Base-by-base conservation (phyloP, 2,797 vertebrate species). In the Chaenodraco wilsoni region DNA sequence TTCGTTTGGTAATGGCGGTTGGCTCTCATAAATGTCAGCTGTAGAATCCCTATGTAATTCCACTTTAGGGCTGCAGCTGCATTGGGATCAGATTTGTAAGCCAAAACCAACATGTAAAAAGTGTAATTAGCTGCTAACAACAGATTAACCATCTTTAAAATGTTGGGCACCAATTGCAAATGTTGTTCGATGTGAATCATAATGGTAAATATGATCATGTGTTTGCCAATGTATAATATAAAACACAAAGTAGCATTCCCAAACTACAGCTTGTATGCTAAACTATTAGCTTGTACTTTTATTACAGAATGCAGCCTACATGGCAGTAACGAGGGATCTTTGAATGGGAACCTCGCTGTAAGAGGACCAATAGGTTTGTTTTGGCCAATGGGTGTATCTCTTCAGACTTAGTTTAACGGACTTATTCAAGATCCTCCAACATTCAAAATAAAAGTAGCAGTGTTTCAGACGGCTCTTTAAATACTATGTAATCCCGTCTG, bases 151-250 rank as follows among this genome's bases (percentile, higher is more conserved):
- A 50, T 45, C n/a, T 27, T 16, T 49, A 41, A 31, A 10, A 17
- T 37, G 41, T 31, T 9, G 31, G 16, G 3, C 43, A 46, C 46
- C 15, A 23, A 51, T 3, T 19, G 48, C 15, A 3, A 21, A 16
- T 19, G n/a, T 27, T 21, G 19, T 13, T 46, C 33, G 9, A 14
- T 19, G 6, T 50, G n/a, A 12, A 43, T 23, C 16, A 66, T 48
- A 76, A 60, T 31, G 7, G 4, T 33, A 37, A 58, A 46, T 33
- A 74, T 43, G 27, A 76, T 17, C 27, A 48, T 31, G 23, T 43
- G 19, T 52, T 52, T 27, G 9, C 11, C 41, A 33, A 54, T 43
- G 21, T 17, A 3, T 37, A 27, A 43, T 60, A 60, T 44, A 44
- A 49, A 66, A 37, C 14, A 67, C 3, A 43, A 65, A 31, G 9